Evolutionary conservation across 2,888 invertebrate genomes (phyloP).

Genomic region (Plebejus argus): DNA sequence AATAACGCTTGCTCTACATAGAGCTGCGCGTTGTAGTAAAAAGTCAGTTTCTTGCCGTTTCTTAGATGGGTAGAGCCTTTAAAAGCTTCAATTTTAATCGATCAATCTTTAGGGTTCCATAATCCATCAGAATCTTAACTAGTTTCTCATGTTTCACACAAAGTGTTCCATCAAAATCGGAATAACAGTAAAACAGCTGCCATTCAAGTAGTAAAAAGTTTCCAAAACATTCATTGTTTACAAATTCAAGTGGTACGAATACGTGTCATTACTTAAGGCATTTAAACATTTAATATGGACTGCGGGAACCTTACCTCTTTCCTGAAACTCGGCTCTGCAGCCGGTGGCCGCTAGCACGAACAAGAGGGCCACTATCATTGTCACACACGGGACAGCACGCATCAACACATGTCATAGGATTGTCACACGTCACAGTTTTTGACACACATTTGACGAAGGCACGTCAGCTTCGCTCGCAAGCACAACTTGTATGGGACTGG

Average conservation of each 20-base stretch:
- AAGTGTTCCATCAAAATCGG: neutral
- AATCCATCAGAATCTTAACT: too few species aligned
- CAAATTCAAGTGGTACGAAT: neutral
- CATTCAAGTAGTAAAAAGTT: neutral
- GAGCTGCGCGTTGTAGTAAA: neutral
- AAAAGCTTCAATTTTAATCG: neutral
- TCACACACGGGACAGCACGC: conserved; percentile 52
- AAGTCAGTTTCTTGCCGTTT: neutral
- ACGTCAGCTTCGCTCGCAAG: conserved; percentile 60
- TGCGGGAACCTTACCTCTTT: conserved; percentile 56
- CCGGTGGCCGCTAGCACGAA: conserved; percentile 48
- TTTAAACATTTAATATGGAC: conserved; percentile 31
- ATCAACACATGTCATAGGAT: conserved; percentile 47
- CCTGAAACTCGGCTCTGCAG: conserved; percentile 63
- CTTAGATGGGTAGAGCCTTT: neutral
- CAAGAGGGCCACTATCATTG: conserved; percentile 58
- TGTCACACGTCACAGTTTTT: conserved; percentile 53
- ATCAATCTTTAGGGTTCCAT: neutral
- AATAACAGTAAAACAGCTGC: neutral
- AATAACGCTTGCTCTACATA: neutral
- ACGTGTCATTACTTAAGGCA: neutral
- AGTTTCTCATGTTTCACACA: neutral
- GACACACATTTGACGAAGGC: conserved; percentile 47
- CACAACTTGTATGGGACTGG: conserved; percentile 57
- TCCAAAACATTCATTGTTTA: conserved; percentile 24